phyloP scores from a whole-genome alignment of 2,888 invertebrate species.

The Callyntrura guangdongensis region DNA sequence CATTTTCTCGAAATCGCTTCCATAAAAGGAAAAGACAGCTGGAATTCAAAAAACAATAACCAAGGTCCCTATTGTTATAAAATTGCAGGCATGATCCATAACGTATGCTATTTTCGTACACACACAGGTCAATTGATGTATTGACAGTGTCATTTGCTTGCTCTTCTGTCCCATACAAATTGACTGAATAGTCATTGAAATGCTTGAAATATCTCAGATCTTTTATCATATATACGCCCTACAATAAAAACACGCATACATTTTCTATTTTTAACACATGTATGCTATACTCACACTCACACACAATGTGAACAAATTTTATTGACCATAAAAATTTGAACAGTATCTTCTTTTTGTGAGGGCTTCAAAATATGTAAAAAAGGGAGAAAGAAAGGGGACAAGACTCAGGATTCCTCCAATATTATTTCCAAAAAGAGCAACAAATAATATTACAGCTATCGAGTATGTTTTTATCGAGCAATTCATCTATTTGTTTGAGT shows the following conservation, averaged over 20 bases:
- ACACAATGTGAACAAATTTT: constrained; percentile 58
- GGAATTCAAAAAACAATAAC: neutral
- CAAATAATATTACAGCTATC: constrained; percentile 10
- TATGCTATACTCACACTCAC: neutral
- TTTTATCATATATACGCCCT: neutral
- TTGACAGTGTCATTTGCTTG: constrained; percentile 30
- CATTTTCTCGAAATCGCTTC: neutral
- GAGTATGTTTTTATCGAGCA: neutral
- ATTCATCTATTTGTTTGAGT: neutral
- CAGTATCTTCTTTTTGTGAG: constrained; percentile 13
- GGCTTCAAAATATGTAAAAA: constrained; percentile 48
- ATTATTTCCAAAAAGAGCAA: constrained; percentile 30
- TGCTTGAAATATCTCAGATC: neutral
- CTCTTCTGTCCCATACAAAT: neutral
- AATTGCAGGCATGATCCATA: neutral
- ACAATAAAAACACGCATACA: neutral
- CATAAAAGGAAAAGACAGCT: neutral
- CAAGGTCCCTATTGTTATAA: neutral
- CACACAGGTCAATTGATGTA: constrained; percentile 53
- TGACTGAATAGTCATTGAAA: neutral
- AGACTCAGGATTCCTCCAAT: constrained; percentile 32
- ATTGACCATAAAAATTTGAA: constrained; percentile 71
- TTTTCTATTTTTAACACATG: neutral
- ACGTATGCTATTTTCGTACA: neutral
- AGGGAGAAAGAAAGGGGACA: neutral